Evolutionary conservation across 2,888 invertebrate genomes (phyloP), one percentile per base, ranked within the genome.

Genomic region (Meiosimyza decipiens): DNA sequence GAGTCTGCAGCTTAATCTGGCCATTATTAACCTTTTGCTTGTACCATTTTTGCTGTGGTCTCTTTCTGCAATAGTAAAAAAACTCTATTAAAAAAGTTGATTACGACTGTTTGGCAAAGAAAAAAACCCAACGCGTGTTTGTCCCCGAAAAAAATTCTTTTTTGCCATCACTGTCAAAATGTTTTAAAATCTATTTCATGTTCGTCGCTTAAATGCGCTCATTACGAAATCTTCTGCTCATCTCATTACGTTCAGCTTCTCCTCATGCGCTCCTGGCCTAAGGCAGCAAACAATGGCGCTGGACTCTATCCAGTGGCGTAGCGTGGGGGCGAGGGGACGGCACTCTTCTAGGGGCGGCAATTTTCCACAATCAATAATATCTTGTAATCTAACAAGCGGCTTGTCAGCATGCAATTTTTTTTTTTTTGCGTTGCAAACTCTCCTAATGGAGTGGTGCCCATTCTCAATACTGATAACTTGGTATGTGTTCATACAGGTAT

Each of bases 171-270:
- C 66, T 74, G 74, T 74, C 74, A 71, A 50, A 51, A 67, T 69
- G 52, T 57, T 72, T 65, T 78, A 77, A 77, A 79, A 83, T 82
- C 80, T 82, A 83, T 83, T 82, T 83, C 82, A 83, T 82, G 83
- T 83, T 82, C 82, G 80, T 82, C 81, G 82, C 77, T 77, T 50
- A 78, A 79, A 76, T 78, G 78, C 75, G 78, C 75, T 79, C 80
- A 80, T 81, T 83, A 82, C 77, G 79, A 77, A 78, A 68, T 60
- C 70, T 51, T 68, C 40, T 49, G 16, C 51, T 28, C 22, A 50
- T 40, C 40, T 40, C 9, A 40, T 40, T 40, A 40, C n/a, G 57
- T 15, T 55, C 51, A 22, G 15, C 28, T 6, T 60, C 9, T 47
- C 33, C 15, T n/a, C 33, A 4, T 22, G 51, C 18, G 52, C 13